Evolutionary conservation across 2,797 vertebrate genomes (phyloP).

Genomic region (Vultur gryphus): DNA sequence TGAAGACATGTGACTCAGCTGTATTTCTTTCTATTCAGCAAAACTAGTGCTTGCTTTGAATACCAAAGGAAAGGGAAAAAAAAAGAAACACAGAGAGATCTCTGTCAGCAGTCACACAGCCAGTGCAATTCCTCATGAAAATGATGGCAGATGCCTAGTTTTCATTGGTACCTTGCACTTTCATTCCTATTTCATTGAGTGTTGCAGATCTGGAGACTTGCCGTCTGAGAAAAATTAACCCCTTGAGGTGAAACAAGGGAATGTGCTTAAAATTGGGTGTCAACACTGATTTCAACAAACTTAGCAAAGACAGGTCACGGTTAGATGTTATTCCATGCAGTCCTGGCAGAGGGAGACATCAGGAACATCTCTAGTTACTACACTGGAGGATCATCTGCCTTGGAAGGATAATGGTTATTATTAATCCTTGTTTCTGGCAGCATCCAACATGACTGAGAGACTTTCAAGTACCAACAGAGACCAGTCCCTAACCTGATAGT

Average conservation of each 20-base stretch:
- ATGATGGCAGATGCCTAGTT: neutral
- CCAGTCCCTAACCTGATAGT: neutral
- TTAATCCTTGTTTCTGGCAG: neutral
- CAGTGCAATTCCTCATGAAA: constrained; percentile 28
- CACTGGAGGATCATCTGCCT: neutral
- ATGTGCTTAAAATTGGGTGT: neutral
- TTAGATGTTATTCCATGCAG: neutral
- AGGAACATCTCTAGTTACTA: neutral
- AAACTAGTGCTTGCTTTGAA: constrained; percentile 45
- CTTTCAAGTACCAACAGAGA: neutral
- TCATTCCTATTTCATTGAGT: neutral
- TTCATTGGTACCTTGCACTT: neutral
- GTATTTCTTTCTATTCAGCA: constrained; percentile 27
- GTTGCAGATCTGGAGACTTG: neutral
- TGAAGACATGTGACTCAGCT: constrained; percentile 41
- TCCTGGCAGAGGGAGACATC: constrained; percentile 17
- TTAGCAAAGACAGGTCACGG: neutral
- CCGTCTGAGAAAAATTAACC: neutral
- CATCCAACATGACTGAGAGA: neutral
- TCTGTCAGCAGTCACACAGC: constrained; percentile 43
- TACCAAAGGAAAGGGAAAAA: neutral
- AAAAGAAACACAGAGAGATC: constrained; percentile 24
- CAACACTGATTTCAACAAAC: neutral
- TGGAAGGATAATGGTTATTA: neutral
- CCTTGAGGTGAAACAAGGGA: neutral